Conservation (phyloP, 2,888 invertebrate genomes). For the Athalia circularis region DNA sequence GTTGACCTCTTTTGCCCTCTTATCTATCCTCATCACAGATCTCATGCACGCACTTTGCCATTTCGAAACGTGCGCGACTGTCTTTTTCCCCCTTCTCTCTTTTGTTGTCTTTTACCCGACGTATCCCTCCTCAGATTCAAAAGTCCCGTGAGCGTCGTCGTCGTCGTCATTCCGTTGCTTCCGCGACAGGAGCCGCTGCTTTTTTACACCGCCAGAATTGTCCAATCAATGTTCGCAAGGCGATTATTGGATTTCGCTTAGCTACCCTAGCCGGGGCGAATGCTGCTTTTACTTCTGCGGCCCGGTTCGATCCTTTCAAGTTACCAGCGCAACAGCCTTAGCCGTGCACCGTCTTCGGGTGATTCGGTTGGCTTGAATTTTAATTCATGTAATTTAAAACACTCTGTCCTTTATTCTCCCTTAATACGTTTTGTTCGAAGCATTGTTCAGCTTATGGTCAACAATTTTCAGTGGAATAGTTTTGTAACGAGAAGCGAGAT, state of each 20-base stretch:
- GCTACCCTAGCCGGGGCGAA: conserved; percentile 41
- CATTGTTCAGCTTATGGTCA: conserved; percentile 10
- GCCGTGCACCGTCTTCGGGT: neutral
- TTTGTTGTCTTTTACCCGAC: too few species aligned
- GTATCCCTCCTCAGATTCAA: too few species aligned
- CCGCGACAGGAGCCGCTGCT: conserved; percentile 41
- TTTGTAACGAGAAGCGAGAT: neutral
- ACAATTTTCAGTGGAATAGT: conserved; percentile 25
- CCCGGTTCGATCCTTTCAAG: neutral
- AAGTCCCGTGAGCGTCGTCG: too few species aligned
- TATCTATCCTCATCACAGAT: too few species aligned
- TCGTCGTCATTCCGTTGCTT: neutral
- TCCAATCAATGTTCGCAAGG: conserved; percentile 57
- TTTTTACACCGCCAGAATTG: conserved; percentile 53
- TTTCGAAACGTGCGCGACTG: too few species aligned
- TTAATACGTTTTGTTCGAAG: conserved; percentile 6
- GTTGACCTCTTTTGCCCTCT: conserved; percentile 32
- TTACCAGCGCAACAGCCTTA: conserved; percentile 17
- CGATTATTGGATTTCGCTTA: conserved; percentile 71
- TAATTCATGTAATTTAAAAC: conserved; percentile 28
- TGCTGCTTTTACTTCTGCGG: conserved; percentile 18
- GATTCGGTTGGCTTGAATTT: conserved; percentile 34
- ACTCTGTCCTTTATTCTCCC: neutral
- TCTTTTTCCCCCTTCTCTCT: too few species aligned
- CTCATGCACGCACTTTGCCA: too few species aligned